phyloP scores from a whole-genome alignment of 2,888 invertebrate genomes.

The Melieria picta region DNA sequence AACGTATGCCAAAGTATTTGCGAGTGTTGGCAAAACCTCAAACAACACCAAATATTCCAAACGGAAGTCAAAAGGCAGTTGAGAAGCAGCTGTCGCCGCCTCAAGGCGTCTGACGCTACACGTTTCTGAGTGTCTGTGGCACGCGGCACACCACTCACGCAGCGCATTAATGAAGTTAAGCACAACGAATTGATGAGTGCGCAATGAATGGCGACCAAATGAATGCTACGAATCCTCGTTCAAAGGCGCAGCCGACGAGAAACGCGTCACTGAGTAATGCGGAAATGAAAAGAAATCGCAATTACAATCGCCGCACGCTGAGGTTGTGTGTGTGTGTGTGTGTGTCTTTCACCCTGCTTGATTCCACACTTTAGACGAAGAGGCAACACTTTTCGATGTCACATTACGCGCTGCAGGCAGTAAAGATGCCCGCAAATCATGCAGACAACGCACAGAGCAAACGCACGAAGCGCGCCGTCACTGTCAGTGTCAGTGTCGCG shows the following conservation, averaged over 20 bases:
- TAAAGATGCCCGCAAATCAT: not conserved
- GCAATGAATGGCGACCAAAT: conserved; percentile 21
- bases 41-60: too few relatives aligned
- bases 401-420: not conserved
- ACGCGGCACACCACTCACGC: not conserved
- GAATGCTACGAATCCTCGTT: not conserved
- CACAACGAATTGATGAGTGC: not conserved
- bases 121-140: not conserved
- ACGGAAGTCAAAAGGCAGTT: too few relatives aligned
- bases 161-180: conserved; percentile 1
- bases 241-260: not conserved
- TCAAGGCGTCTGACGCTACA: too few relatives aligned
- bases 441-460: not conserved
- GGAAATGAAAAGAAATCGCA: conserved; percentile 19
- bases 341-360: not conserved
- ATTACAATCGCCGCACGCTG: not conserved
- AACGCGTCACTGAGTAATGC: conserved; percentile 8
- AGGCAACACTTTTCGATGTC: not conserved
- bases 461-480: not conserved
- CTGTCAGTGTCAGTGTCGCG: not conserved
- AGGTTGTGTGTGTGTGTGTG: not conserved
- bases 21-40: too few relatives aligned
- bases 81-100: too few relatives aligned
- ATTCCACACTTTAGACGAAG: not conserved
- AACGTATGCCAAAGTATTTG: too few relatives aligned